Conservation (phyloP, 2,888 invertebrate genomes). For the Allophyes oxyacanthae region DNA sequence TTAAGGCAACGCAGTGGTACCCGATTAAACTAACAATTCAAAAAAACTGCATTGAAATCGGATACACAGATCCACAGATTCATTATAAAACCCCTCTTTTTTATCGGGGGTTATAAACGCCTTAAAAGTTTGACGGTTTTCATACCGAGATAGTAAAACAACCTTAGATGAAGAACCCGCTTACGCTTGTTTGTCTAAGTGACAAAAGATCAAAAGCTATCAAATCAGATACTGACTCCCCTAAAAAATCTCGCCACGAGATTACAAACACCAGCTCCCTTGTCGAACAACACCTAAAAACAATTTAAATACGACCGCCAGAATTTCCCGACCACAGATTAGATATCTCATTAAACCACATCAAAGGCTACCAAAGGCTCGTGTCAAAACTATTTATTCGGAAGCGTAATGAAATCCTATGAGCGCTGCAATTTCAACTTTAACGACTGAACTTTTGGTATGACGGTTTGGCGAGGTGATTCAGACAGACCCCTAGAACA, state of each 20-base stretch:
- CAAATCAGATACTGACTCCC: slow-evolving; percentile 20
- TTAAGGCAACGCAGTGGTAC: too few species aligned
- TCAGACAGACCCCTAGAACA: too few species aligned
- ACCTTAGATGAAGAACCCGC: too few species aligned
- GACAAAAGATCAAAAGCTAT: slow-evolving; percentile 20
- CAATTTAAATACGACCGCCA: slow-evolving; percentile 50
- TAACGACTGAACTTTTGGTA: slow-evolving; percentile 8
- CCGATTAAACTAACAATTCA: too few species aligned
- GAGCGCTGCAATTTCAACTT: slow-evolving; percentile 23
- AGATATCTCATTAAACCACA: slow-evolving; percentile 66
- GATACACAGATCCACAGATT: too few species aligned
- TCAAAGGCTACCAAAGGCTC: slow-evolving; percentile 62
- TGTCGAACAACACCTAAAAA: slow-evolving; percentile 55
- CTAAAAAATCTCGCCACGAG: slow-evolving; percentile 31
- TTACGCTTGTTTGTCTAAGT: too few species aligned
- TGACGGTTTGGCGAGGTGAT: too few species aligned
- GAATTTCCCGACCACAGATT: slow-evolving; percentile 59
- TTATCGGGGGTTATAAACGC: too few species aligned
- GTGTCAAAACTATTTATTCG: slow-evolving; percentile 66
- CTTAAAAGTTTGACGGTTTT: too few species aligned
- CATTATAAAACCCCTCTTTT: too few species aligned
- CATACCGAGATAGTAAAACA: too few species aligned
- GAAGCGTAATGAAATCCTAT: slow-evolving; percentile 44
- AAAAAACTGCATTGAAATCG: too few species aligned
- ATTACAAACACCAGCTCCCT: slow-evolving; percentile 43